A percentile compares a stretch with the other conserved stretches of the same genome.
phyloP scores from a whole-genome alignment of 2,888 invertebrate genomes.

The Polymixis flavicincta region DNA sequence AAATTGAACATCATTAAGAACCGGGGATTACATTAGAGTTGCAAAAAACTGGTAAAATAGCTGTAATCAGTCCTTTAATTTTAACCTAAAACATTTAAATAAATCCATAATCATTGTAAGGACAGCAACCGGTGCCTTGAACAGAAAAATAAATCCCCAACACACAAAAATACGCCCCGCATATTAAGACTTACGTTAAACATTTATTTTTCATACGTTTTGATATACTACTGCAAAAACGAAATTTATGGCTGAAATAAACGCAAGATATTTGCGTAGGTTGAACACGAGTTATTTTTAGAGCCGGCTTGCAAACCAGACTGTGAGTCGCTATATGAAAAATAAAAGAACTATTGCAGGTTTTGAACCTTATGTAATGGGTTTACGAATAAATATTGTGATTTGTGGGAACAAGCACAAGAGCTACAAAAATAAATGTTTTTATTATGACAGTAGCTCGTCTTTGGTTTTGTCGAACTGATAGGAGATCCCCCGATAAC shows the following conservation, averaged over 20 bases:
- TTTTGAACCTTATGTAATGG: neutral
- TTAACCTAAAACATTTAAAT: neutral
- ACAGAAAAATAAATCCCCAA: neutral
- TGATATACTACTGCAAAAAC: conserved; percentile 51
- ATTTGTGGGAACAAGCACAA: neutral
- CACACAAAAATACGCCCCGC: neutral
- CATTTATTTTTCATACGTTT: conserved; percentile 35
- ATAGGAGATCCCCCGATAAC: neutral
- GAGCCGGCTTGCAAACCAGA: conserved; percentile 46
- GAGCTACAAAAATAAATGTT: neutral
- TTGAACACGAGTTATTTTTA: conserved; percentile 48
- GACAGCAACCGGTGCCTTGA: neutral
- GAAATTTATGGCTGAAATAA: conserved; percentile 44
- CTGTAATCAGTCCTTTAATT: neutral
- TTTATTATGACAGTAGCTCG: neutral
- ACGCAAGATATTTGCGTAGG: conserved; percentile 61
- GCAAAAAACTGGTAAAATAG: neutral
- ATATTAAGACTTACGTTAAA: conserved; percentile 27
- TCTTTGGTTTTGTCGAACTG: neutral
- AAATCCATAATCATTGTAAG: neutral
- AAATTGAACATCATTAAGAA: neutral
- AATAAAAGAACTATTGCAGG: conserved; percentile 4
- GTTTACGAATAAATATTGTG: neutral
- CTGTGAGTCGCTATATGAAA: conserved; percentile 44
- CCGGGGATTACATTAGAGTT: neutral